phyloP scores from a whole-genome alignment of 2,888 invertebrate species.

The Ormyrus labotus region DNA sequence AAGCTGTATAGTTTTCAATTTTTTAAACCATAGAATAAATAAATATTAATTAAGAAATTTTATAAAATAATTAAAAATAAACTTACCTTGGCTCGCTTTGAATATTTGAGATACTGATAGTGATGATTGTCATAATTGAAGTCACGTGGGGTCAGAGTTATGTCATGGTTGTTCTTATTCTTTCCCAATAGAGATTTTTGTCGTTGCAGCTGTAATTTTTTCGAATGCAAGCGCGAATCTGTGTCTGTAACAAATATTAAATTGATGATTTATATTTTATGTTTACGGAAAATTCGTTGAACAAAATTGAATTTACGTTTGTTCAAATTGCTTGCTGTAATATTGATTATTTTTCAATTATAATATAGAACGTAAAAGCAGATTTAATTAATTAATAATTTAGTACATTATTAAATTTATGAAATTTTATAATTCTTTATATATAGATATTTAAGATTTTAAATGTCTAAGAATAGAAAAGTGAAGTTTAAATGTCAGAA shows the following conservation, averaged over 20 bases:
- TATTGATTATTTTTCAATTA: too few species aligned
- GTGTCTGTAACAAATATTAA: constrained; percentile 57
- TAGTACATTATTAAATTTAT: too few species aligned
- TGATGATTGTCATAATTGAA: constrained; percentile 88
- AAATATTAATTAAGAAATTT: not conserved
- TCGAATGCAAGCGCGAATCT: constrained; percentile 66
- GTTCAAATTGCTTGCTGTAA: too few species aligned
- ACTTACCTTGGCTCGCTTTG: constrained; percentile 82
- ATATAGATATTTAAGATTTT: too few species aligned
- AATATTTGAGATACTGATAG: constrained; percentile 87
- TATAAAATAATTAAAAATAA: not conserved
- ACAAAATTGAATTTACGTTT: too few species aligned
- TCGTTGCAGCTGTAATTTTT: constrained; percentile 68
- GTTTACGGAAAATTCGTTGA: too few species aligned
- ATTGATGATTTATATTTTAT: not conserved
- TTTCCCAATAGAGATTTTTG: constrained; percentile 69
- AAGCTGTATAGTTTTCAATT: not conserved
- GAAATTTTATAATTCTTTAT: too few species aligned
- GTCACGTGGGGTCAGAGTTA: constrained; percentile 84
- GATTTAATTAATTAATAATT: too few species aligned
- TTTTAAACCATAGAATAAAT: constrained; percentile 4
- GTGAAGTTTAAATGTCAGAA: too few species aligned
- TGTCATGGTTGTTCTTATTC: constrained; percentile 69
- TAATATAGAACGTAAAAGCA: too few species aligned
- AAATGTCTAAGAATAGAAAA: too few species aligned